phyloP scores from a whole-genome alignment of 2,888 invertebrate genomes.

The Chymomyza procnemis region DNA sequence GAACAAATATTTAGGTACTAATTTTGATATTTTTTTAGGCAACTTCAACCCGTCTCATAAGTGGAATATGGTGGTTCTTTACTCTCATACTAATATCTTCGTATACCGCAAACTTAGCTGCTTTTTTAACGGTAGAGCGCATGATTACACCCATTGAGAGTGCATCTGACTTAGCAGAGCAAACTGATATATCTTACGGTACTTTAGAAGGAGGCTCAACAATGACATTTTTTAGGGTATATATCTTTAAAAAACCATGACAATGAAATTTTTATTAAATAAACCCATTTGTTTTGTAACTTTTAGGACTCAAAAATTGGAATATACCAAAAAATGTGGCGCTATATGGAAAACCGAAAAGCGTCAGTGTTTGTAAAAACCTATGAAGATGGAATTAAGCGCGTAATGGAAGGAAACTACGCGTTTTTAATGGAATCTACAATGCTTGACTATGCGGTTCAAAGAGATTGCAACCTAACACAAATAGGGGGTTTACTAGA shows the following conservation, averaged over 20 bases:
- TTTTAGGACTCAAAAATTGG: conserved; percentile 91
- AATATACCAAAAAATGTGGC: conserved; percentile 96
- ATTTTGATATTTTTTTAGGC: conserved; percentile 81
- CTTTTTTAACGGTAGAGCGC: conserved; percentile 95
- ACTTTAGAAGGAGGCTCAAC: conserved; percentile 96
- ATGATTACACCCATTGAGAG: conserved; percentile 97
- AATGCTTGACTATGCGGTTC: conserved; percentile 96
- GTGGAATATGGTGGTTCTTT: conserved; percentile 99
- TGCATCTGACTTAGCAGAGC: conserved; percentile 95
- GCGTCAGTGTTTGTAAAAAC: conserved; percentile 91
- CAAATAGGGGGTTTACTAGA: conserved; percentile 90
- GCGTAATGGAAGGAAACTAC: conserved; percentile 93
- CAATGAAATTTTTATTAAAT: background rate
- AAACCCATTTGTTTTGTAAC: background rate
- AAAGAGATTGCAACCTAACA: conserved; percentile 96
- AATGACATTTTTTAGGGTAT: conserved; percentile 97
- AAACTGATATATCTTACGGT: conserved; percentile 95
- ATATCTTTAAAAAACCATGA: background rate
- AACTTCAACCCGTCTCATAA: conserved; percentile 95
- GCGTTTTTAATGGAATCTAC: conserved; percentile 99
- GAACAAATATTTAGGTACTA: background rate
- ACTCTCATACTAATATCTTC: conserved; percentile 98
- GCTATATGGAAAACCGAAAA: conserved; percentile 90
- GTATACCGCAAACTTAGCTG: conserved; percentile 96
- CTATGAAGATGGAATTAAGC: conserved; percentile 93